Evolutionary conservation across 2,113 vertebrate species (phyloP), one percentile per base, ranked within the genome.

Genomic region (Elaphurus davidianus): DNA sequence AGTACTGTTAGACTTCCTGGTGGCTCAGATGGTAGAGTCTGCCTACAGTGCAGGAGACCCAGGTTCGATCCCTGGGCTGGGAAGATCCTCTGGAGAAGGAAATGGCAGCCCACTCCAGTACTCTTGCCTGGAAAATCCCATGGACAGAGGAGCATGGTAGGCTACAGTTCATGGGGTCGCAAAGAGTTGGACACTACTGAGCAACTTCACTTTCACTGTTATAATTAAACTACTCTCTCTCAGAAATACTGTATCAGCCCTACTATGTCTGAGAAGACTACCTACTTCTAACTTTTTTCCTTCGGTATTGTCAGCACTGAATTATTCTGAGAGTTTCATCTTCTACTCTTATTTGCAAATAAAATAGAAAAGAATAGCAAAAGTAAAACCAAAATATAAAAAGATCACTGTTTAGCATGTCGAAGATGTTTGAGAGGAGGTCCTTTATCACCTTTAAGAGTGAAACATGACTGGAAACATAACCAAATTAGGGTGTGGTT

Each of bases 201-300:
- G n/a, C 4, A 17, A 36, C 64, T 67, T 36, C 17, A 67, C 33
- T 67, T 67, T 67, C 64, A 67, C 64, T 67, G n/a, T 67, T 19
- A 67, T 5, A 91, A 28, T 96, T 96, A 96, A 92, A 60, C 52
- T 40, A 4, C 40, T 89, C 64, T 94, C 87, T 89, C n/a, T 83
- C 85, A 81, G 88, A 97, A 96, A 90, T 90, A 64, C n/a, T 97
- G 78, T 86, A 27, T 64, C 57, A 67, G 50, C 36, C 13, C 17
- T 64, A 1, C 60, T 93, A 2, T 45, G 62, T 87, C 52, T 94
- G 33, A n/a, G 74, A 78, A 83, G n/a, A 81, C 45, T 17, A 43
- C n/a, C 19, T 87, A 30, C 47, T 55, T 94, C 30, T 91, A 81
- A 28, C 47, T 45, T 96, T 33, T 62, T 74, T n/a, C 64, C 43